phyloP scores from a whole-genome alignment of 2,797 vertebrate genomes.

The Semotilus atromaculatus region DNA sequence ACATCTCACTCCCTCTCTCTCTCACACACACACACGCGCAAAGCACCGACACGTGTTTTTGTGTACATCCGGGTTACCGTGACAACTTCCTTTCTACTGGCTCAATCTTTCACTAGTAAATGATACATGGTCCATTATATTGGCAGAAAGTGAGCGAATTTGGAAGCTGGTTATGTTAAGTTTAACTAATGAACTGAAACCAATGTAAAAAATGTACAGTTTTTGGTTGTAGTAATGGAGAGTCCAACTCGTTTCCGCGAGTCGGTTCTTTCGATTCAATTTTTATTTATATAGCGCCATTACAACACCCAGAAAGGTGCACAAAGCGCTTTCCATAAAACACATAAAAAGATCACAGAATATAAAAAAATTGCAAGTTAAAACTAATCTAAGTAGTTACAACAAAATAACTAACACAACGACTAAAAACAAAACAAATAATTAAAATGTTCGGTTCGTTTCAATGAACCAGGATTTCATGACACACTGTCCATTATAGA shows the following conservation, averaged over 20 bases:
- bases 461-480: not conserved
- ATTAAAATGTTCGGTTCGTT: too few species aligned
- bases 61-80: conserved; percentile 43
- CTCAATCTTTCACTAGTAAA: too few species aligned
- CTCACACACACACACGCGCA: not conserved
- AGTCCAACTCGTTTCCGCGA: not conserved
- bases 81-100: conserved; percentile 21
- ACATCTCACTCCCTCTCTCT: not conserved
- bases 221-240: not conserved
- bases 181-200: not conserved
- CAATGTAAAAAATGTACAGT: too few species aligned
- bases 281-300: too few species aligned
- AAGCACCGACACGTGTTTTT: conserved; percentile 14
- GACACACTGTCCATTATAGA: not conserved
- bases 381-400: too few species aligned
- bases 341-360: too few species aligned
- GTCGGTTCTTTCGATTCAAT: too few species aligned
- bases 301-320: too few species aligned
- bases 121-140: not conserved
- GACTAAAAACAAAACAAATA: too few species aligned
- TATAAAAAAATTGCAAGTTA: too few species aligned
- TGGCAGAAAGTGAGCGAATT: not conserved
- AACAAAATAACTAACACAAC: too few species aligned
- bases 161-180: not conserved
- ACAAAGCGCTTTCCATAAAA: too few species aligned